These are phyloP conservation scores for Monopterus albus DNA, from an alignment of 2,113 vertebrate species.

Conservation along the genomic window DNA sequence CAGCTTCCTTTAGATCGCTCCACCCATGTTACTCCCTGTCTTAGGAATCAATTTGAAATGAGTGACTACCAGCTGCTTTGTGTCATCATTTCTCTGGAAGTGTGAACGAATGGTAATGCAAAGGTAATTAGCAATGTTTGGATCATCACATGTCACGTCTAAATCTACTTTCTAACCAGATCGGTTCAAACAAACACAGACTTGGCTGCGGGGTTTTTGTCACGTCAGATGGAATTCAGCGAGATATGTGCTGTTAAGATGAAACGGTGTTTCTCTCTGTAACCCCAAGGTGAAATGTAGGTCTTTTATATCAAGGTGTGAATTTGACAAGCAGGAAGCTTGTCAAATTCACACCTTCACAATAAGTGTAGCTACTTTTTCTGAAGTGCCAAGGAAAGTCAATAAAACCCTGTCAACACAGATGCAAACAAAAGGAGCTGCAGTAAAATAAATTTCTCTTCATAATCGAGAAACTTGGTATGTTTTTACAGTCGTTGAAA, in stretches of 20 bases:
- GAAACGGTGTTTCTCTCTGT: background rate
- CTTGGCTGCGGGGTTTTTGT: background rate
- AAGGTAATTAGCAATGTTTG: background rate
- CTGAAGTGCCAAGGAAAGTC: slow-evolving; percentile 9
- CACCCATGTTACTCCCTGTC: background rate
- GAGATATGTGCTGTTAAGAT: slow-evolving; percentile 4
- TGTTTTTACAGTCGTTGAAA: slow-evolving; percentile 2
- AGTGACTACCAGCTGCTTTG: slow-evolving; percentile 1
- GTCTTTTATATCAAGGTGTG: slow-evolving; percentile 15
- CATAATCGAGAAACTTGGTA: background rate
- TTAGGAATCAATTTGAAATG: slow-evolving; percentile 20
- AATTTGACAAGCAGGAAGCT: slow-evolving; percentile 17
- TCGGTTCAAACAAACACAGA: background rate
- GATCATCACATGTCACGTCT: background rate
- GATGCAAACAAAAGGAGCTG: background rate
- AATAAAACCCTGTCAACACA: slow-evolving; percentile 24
- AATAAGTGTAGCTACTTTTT: background rate
- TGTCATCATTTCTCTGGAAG: background rate
- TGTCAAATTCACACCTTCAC: slow-evolving; percentile 11
- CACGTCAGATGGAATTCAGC: background rate
- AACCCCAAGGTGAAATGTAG: slow-evolving; percentile 15
- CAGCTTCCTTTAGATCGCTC: background rate
- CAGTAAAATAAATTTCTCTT: background rate
- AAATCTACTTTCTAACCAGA: slow-evolving; percentile 9
- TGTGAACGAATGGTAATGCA: background rate